These are phyloP conservation scores for Nipponacmea schrenckii DNA, from an alignment of 2,888 invertebrate species.

Conservation along the genomic window DNA sequence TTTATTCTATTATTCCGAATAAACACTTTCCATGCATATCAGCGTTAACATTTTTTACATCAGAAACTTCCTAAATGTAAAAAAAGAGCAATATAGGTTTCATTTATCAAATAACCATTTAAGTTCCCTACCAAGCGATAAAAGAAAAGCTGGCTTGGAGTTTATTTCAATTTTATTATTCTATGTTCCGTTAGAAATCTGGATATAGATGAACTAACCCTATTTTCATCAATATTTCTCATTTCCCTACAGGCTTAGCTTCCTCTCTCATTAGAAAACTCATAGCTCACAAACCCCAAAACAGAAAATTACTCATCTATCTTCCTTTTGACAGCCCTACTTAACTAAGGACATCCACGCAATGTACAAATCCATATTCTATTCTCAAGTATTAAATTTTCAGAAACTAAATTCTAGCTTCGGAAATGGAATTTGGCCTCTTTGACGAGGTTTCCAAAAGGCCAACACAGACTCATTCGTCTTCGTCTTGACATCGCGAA, in stretches of 20 bases:
- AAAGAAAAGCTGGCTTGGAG: no score
- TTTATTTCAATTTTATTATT: no score
- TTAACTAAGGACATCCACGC: constrained; percentile 24
- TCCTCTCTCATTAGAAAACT: constrained; percentile 17
- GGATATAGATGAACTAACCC: constrained; percentile 1
- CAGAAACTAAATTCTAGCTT: not conserved
- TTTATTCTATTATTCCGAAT: no score
- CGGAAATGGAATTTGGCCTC: constrained; percentile 8
- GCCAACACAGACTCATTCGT: constrained; percentile 3
- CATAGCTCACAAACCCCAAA: constrained; percentile 25
- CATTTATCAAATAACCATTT: no score
- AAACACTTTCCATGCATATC: no score
- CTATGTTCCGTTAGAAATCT: no score
- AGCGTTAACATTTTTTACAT: no score
- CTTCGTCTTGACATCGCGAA: constrained; percentile 1
- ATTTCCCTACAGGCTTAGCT: constrained; percentile 21
- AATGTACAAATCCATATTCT: constrained; percentile 27
- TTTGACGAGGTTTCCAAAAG: constrained; percentile 7
- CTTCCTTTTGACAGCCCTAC: constrained; percentile 25
- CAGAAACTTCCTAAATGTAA: no score
- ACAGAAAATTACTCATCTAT: constrained; percentile 28
- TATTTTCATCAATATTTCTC: not conserved
- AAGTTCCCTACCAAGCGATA: no score
- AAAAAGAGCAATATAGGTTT: no score
- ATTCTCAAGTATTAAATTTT: constrained; percentile 9